phyloP scores from a whole-genome alignment of 2,888 invertebrate species.

The Trileptium ribeirensis region DNA sequence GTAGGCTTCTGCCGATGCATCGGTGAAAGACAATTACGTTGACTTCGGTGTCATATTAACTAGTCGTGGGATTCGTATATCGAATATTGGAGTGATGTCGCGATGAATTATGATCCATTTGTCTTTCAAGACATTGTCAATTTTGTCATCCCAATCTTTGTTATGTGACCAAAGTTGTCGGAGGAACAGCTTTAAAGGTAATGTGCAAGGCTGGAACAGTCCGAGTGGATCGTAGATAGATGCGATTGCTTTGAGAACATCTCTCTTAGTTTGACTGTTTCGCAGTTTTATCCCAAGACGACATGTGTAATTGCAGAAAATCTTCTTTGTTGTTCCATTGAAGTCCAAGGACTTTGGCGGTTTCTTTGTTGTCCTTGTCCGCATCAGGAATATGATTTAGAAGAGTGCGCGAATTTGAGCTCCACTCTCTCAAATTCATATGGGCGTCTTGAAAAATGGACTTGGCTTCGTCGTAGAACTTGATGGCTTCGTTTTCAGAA shows the following conservation, averaged over 20 bases:
- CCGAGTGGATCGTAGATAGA: conserved; percentile 37
- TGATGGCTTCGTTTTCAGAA: conserved; percentile 13
- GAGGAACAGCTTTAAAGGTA: conserved; percentile 36
- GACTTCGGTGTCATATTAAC: too few relatives aligned
- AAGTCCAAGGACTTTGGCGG: conserved; percentile 9
- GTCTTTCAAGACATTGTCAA: too few relatives aligned
- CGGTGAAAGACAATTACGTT: too few relatives aligned
- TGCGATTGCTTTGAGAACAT: conserved; percentile 30
- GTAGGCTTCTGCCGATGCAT: conserved; percentile 38
- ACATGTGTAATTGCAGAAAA: not conserved
- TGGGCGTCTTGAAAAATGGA: conserved; percentile 14
- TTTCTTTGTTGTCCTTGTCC: not conserved
- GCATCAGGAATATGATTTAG: not conserved
- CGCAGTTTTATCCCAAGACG: conserved; percentile 1
- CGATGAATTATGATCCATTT: too few relatives aligned
- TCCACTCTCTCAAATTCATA: conserved; percentile 24
- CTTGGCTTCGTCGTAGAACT: conserved; percentile 24
- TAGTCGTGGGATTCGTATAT: too few relatives aligned
- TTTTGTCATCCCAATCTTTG: conserved; percentile 41
- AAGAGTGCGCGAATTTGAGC: not conserved
- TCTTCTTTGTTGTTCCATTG: conserved; percentile 20
- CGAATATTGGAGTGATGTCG: too few relatives aligned
- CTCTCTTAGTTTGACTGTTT: conserved; percentile 27
- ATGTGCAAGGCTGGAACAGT: conserved; percentile 27
- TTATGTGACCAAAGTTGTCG: conserved; percentile 39